Evolutionary conservation across 2,113 vertebrate species (phyloP).

Genomic region (Corythornis cristatus): DNA sequence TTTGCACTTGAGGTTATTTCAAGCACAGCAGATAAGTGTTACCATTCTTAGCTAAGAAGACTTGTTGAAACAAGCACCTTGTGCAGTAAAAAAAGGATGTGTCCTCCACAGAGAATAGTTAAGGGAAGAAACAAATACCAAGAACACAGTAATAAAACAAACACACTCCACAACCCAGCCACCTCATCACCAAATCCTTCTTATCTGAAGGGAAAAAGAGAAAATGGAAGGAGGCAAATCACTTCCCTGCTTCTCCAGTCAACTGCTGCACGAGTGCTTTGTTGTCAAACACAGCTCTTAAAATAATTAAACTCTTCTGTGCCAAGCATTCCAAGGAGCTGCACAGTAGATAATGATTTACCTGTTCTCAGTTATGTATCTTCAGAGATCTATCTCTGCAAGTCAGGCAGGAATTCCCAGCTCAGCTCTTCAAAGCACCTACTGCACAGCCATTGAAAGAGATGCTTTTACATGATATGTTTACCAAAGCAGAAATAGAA

Average conservation of each 20-base stretch:
- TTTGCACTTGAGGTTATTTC: background rate
- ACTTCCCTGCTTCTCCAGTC: background rate
- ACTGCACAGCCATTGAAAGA: background rate
- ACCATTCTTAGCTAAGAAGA: background rate
- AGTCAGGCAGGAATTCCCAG: constrained; percentile 40
- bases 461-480: background rate
- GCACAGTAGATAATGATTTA: constrained; percentile 6
- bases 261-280: background rate
- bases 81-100: background rate
- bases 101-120: background rate
- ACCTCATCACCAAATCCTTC: background rate
- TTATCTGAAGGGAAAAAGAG: background rate
- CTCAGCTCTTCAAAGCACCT: constrained; percentile 12
- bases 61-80: background rate
- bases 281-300: constrained; percentile 41
- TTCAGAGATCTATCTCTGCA: constrained; percentile 27
- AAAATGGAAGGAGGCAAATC: background rate
- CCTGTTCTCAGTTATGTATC: constrained; percentile 30
- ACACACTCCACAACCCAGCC: background rate
- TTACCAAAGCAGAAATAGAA: constrained; percentile 22
- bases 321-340: constrained; percentile 18
- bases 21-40: background rate
- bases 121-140: background rate
- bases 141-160: background rate
- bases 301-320: constrained; percentile 2